Base-by-base conservation (phyloP, 2,888 invertebrate species). In the Sialis lutaria region DNA sequence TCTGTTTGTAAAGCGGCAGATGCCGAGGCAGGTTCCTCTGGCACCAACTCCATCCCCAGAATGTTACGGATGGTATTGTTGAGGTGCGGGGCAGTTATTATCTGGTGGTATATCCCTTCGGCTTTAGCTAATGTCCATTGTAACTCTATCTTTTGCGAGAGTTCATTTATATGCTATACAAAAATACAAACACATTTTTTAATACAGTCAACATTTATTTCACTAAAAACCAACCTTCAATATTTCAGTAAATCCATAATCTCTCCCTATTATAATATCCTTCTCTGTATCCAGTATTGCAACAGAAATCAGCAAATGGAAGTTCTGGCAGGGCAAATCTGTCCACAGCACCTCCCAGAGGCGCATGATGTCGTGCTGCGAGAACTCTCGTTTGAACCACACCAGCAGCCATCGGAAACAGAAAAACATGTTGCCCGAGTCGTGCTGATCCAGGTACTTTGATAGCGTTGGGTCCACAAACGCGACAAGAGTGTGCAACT, bases 331-430 rank as follows among this genome's bases (percentile, higher is more conserved):
- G 0, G 96, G 96, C 57, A 88, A 67, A 51, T 83, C 86, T 0
- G 96, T 95, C 96, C 96, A 97, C 6, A 97, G 63, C 31, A 92
- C 87, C 70, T 97, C 96, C 96, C 96, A 97, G 50, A 97, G 66
- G 60, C 82, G 77, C 75, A 91, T 82, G 45, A 91, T 82, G 60
- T 95, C 90, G 5, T 76, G 70, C 51, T 87, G 82, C 22, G 78
- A 77, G 61, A 97, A 88, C 68, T 98, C 97, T 52, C 97, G 68
- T 64, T 97, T 98, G 64, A 95, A 97, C 67, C 90, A 78, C 6
- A 96, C 92, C 8, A 98, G 73, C 32, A 97, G 74, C 96, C 97
- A 98, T 7, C 97, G 85, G 69, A 98, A 98, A 64, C 95, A 95
- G 68, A 98, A 98, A 67, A 92, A 97, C 89, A 98, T 91, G 63